Evolutionary conservation across 2,113 vertebrate species (phyloP).

Genomic region (Leucopsar rothschildi): DNA sequence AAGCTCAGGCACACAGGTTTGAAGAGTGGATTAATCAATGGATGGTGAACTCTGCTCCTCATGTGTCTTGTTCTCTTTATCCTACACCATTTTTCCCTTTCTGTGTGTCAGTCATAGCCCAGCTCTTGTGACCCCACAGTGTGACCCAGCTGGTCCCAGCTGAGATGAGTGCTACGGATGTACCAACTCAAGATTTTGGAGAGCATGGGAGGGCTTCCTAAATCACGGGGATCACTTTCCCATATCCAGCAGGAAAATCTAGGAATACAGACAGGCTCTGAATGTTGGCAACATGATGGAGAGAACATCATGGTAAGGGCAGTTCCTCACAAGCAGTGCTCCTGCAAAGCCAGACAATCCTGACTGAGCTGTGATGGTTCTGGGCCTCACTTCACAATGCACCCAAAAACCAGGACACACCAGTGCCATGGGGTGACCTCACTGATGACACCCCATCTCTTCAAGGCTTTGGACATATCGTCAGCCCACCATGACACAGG

Average conservation of each 20-base stretch:
- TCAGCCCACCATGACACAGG: neutral
- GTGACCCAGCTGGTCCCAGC: neutral
- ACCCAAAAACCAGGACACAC: neutral
- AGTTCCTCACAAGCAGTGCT: neutral
- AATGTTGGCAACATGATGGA: neutral
- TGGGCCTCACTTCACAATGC: neutral
- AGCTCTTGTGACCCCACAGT: neutral
- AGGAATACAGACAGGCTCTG: neutral
- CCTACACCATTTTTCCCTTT: neutral
- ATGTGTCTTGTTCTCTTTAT: neutral
- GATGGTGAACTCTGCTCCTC: neutral
- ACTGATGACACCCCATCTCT: neutral
- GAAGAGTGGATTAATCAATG: neutral
- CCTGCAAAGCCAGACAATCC: neutral
- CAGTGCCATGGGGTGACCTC: neutral
- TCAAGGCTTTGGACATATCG: neutral
- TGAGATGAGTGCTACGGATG: accelerated
- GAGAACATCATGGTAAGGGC: neutral
- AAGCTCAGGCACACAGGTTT: neutral
- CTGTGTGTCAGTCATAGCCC: too few relatives aligned
- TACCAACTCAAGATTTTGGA: neutral
- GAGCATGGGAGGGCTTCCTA: neutral
- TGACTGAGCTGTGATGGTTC: neutral
- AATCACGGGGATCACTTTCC: neutral
- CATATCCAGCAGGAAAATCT: neutral